Percentiles rank a stretch among this genome's conserved stretches.
Evolutionary conservation across 2,113 vertebrate genomes (phyloP).

Genomic region (Pluvialis apricaria): DNA sequence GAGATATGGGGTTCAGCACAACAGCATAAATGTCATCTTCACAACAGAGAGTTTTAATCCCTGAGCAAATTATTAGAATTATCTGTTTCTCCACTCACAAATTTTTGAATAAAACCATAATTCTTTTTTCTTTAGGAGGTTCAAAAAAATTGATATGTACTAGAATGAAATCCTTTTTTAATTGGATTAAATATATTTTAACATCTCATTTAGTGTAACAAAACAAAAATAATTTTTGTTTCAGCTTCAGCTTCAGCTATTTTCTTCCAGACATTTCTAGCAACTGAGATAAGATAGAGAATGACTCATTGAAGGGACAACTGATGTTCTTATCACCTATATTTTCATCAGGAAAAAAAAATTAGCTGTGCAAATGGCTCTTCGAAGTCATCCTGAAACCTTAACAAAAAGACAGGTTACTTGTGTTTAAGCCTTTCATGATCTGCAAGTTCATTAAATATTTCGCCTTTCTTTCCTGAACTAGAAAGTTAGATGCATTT

Average conservation of each 20-base stretch:
- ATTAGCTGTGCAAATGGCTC: background rate
- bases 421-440: background rate
- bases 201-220: background rate
- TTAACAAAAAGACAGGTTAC: background rate
- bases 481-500: background rate
- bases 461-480: background rate
- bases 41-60: background rate
- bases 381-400: background rate
- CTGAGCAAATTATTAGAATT: background rate
- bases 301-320: background rate
- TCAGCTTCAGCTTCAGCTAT: background rate
- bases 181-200: background rate
- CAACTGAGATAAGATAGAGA: background rate
- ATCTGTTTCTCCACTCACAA: background rate
- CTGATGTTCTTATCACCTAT: background rate
- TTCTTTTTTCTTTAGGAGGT: background rate
- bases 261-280: background rate
- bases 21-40: background rate
- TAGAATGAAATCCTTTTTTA: background rate
- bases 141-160: accelerated
- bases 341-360: background rate
- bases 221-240: too few relatives aligned
- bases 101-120: background rate
- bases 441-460: background rate
- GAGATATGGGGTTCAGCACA: background rate